Evolutionary conservation across 2,888 invertebrate species (phyloP), one percentile per base, ranked within the genome.

Genomic region (Chamaedrilus cognettii): DNA sequence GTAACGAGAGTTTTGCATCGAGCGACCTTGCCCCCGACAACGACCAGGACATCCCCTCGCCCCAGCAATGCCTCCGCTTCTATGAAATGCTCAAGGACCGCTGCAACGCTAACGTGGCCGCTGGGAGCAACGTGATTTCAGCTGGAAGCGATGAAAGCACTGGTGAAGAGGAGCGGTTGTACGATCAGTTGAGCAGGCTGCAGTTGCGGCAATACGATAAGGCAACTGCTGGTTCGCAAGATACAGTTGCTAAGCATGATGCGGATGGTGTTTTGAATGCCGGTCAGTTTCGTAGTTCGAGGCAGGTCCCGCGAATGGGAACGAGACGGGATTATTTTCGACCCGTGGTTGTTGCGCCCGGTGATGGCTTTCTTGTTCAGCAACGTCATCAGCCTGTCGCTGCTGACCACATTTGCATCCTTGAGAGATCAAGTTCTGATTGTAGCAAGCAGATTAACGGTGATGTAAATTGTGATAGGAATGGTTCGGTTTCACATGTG

Each of bases 231-330:
- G n/a, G n/a, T n/a, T n/a, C n/a, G n/a, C n/a, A n/a, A n/a, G n/a
- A n/a, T n/a, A n/a, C n/a, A n/a, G n/a, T n/a, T n/a, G n/a, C n/a
- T n/a, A n/a, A n/a, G n/a, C n/a, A n/a, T n/a, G n/a, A n/a, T n/a
- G n/a, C n/a, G n/a, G n/a, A n/a, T n/a, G n/a, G n/a, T n/a, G n/a
- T n/a, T n/a, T n/a, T n/a, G n/a, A n/a, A n/a, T n/a, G 19, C 42
- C 19, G 11, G 42, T 42, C 42, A 42, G 19, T 42, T 42, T 15
- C 42, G 42, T 19, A 19, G 42, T 33, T 35, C 49, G 15, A 23
- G 68, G 23, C 75, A 78, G 70, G 81, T 82, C 51, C 82, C 82
- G 15, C 74, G 82, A 28, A 82, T 82, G 82, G 82, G 82, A 35
- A 82, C 81, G 3, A 70, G 80, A 63, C 72, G 79, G 60, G 82